Evolutionary conservation across 1,140 invertebrate genomes (phyloP), one percentile per base, ranked within the genome.

Genomic region (Ctenoplectra terminalis): DNA sequence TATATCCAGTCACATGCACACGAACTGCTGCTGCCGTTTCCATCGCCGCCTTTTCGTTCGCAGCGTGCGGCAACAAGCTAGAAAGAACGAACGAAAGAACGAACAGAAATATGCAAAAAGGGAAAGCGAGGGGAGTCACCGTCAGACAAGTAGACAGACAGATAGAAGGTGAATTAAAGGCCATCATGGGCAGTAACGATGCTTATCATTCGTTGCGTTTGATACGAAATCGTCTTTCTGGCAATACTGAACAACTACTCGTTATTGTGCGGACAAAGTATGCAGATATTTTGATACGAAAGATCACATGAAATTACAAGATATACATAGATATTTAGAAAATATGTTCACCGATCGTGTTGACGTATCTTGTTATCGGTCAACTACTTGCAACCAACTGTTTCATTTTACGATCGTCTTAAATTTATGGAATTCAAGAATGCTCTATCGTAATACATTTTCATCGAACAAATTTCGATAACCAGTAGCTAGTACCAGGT

Each of bases 1-100:
- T 64, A 77, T 80, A 80, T 86, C 83, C 81, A 77, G 85, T 80
- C 75, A 77, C 81, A 77, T 64, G 66, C 60, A 83, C 84, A 86
- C 71, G 71, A 73, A 69, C 63, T 69, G 76, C 82, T 52, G 48
- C 60, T 34, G 80, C 76, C 78, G 81, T 81, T 71, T 71, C 74
- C 67, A 46, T 72, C 73, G 63, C 66, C 74, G 83, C 80, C 82
- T 84, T 84, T 84, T 82, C 86, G 77, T 76, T 80, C 58, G 29
- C 63, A 58, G 58, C 67, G 54, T 46, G 85, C 75, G 82, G 70
- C 67, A 61, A 26, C 71, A 29, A 70, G 31, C 37, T 6, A 43
- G 48, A 37, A 66, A 29, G 34, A 43, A 46, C 20, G 37, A 34
- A 26, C 17, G 70, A 75, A 58, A 29, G 77, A 63, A 20, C 7